Percentiles rank a stretch among this genome's conserved stretches.
These are phyloP conservation scores for Paelopatides confundens DNA, from an alignment of 53 echinoderm and acorn worm genomes.

Conservation along the genomic window DNA sequence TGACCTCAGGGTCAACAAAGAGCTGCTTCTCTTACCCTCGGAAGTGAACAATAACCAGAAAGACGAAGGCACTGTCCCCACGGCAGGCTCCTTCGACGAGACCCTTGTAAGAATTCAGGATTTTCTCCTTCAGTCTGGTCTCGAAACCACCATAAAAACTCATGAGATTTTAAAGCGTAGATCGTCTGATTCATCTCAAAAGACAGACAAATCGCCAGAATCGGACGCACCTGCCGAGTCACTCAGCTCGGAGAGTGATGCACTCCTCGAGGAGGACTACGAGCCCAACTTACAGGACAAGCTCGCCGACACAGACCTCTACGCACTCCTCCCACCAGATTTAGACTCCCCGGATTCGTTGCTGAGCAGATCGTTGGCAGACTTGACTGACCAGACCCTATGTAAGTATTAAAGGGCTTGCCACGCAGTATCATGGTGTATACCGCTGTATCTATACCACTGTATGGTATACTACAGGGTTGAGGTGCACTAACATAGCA, in stretches of 20 bases:
- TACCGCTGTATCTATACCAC: too few relatives aligned
- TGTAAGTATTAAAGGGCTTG: slow-evolving; percentile 77
- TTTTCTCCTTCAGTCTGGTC: slow-evolving; percentile 16
- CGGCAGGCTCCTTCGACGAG: slow-evolving; percentile 61
- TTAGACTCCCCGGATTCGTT: slow-evolving; percentile 92
- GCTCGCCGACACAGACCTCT: slow-evolving; percentile 87
- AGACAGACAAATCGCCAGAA: slow-evolving; percentile 50
- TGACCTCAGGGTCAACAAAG: slow-evolving; percentile 83
- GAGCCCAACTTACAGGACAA: slow-evolving; percentile 84
- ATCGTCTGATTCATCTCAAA: slow-evolving; percentile 46
- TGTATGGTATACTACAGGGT: neutral
- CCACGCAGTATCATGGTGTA: too few relatives aligned
- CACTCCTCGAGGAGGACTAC: slow-evolving; percentile 79
- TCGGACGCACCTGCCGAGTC: slow-evolving; percentile 40
- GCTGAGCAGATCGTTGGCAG: slow-evolving; percentile 88
- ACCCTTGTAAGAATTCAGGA: slow-evolving; percentile 51
- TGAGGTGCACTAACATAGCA: slow-evolving; percentile 44
- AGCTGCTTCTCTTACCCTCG: slow-evolving; percentile 82
- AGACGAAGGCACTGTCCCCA: slow-evolving; percentile 52
- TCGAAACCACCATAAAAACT: slow-evolving; percentile 25
- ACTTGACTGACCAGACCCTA: slow-evolving; percentile 89
- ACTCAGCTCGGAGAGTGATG: slow-evolving; percentile 58
- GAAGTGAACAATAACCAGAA: slow-evolving; percentile 69
- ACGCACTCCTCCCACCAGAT: slow-evolving; percentile 91
- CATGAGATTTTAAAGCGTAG: slow-evolving; percentile 12